Evolutionary conservation across 2,113 vertebrate species (phyloP).

Genomic region (Agelaius phoeniceus): DNA sequence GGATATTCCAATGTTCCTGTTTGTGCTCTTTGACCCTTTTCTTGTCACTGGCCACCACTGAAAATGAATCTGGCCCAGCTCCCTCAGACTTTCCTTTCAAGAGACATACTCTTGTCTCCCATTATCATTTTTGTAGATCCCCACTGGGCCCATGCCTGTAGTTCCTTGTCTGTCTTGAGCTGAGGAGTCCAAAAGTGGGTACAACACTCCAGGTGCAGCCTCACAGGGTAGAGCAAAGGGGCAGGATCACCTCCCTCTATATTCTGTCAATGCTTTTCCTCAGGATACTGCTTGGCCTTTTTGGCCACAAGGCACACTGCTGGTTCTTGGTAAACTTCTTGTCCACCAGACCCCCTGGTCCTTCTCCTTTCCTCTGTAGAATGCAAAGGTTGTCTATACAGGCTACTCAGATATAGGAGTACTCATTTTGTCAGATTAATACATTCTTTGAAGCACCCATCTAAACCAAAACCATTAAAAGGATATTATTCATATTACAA

Average conservation of each 20-base stretch:
- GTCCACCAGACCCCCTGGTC: not conserved
- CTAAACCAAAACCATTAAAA: not conserved
- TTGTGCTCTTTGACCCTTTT: not conserved
- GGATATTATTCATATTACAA: not conserved
- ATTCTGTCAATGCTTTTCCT: not conserved
- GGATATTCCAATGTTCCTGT: not conserved
- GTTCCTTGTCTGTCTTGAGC: not conserved
- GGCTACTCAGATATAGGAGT: not conserved
- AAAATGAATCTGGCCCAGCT: not conserved
- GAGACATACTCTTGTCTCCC: not conserved
- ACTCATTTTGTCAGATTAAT: not conserved
- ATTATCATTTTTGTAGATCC: not conserved
- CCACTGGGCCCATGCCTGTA: not conserved
- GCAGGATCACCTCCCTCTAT: not conserved
- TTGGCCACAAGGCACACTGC: not conserved
- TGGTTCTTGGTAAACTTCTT: not conserved
- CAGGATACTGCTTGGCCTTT: not conserved
- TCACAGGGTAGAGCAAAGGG: not conserved
- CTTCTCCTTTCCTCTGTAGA: not conserved
- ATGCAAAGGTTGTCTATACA: not conserved
- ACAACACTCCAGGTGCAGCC: not conserved
- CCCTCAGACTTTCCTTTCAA: not conserved
- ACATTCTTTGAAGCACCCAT: not conserved
- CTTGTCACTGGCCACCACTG: not conserved
- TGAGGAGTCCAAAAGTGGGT: not conserved